Base-by-base conservation (phyloP, 2,797 vertebrate species). In the Decapterus maruadsi region DNA sequence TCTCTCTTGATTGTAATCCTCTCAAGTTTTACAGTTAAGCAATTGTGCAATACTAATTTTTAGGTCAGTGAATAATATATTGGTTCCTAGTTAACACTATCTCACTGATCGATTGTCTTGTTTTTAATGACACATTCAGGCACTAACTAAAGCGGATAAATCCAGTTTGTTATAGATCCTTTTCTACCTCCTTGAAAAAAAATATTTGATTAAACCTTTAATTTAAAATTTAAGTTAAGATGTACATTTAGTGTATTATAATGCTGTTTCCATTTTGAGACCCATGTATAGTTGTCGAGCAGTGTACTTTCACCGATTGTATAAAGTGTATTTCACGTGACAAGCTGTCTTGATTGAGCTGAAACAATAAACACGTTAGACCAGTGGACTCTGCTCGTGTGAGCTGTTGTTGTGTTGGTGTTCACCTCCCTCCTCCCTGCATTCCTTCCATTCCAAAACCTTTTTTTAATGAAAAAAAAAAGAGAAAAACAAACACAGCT, bases 281-380 rank as follows among this genome's bases (percentile, higher is more conserved):
- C 50, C 0, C 0, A 48, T 67, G 56, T 81, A 56, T 65, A 57
- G 43, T 62, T 84, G 65, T 50, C 60, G 42, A 73, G 36, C 50
- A 55, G 43, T 54, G 4, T 26, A 51, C 29, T 55, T 78, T 50
- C 65, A 72, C 50, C 73, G 54, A 73, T 78, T 83, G 53, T 79
- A 29, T 65, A 26, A 22, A 48, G 62, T 65, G 36, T 70, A 29
- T 77, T 48, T 83, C 55, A 83, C 59, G 38, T 60, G 51, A 67
- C 38, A 57, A 76, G 19, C 29, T 68, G 70, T 81, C 45, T 64
- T 78, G 64, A 84, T 84, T 80, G 68, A 59, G 78, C 53, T 76
- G 63, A 82, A 82, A 86, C 61, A 91, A 87, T 92, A 91, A 92
- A 92, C 8, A 72, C 68, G 81, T 26, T 53, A 58, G 57, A 79